Percentiles rank a stretch among this genome's conserved stretches.
These are phyloP conservation scores for Thumatha senex DNA, from an alignment of 2,888 invertebrate genomes.

Conservation along the genomic window DNA sequence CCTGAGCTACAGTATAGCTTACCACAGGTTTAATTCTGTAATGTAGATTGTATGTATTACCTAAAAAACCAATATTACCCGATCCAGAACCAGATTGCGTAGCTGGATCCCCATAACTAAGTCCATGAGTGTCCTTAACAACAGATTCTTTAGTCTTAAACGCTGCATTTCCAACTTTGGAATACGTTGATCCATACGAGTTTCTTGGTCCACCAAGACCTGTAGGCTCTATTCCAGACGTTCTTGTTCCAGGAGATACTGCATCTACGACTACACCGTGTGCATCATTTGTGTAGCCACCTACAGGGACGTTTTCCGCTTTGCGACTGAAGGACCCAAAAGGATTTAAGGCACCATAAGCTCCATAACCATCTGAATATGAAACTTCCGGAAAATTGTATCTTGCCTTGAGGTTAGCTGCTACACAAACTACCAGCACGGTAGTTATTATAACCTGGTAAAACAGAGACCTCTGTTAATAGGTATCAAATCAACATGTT, in stretches of 20 bases:
- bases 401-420: slow-evolving; percentile 64
- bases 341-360: not conserved
- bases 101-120: not conserved
- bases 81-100: not conserved
- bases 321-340: slow-evolving; percentile 43
- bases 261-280: slow-evolving; percentile 76
- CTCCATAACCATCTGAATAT: not conserved
- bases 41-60: no score
- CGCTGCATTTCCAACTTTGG: slow-evolving; percentile 74
- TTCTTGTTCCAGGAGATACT: slow-evolving; percentile 61
- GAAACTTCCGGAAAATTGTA: slow-evolving; percentile 38
- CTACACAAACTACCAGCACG: slow-evolving; percentile 63
- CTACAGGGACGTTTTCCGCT: slow-evolving; percentile 51
- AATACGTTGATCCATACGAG: slow-evolving; percentile 67
- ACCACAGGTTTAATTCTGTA: no score
- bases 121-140: not conserved
- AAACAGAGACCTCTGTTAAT: not conserved
- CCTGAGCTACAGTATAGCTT: no score
- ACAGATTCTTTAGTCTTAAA: slow-evolving; percentile 36
- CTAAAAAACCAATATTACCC: not conserved
- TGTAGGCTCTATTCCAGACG: slow-evolving; percentile 47
- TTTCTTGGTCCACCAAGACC: slow-evolving; percentile 64
- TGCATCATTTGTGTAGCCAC: slow-evolving; percentile 65
- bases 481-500: no score
- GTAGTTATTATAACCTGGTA: slow-evolving; percentile 66